phyloP scores from a whole-genome alignment of 2,888 invertebrate genomes.

The Dynastes grantii region DNA sequence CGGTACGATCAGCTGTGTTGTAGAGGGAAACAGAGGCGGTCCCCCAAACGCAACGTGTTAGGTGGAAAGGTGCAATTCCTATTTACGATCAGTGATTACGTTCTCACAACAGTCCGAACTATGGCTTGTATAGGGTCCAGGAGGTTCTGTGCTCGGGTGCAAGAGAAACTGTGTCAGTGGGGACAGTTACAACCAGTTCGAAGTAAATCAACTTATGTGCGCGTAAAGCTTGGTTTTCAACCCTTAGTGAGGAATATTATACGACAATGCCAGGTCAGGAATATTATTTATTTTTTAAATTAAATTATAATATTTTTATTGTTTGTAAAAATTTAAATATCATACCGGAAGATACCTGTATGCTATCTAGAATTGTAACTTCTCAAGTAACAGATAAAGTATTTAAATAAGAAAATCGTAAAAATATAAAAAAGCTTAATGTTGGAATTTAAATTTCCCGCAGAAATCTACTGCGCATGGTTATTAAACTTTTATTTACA shows the following conservation, averaged over 20 bases:
- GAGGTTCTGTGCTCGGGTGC: constrained; percentile 87
- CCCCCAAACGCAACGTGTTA: constrained; percentile 57
- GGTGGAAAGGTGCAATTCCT: constrained; percentile 61
- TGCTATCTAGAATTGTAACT: too few species aligned
- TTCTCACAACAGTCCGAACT: constrained; percentile 82
- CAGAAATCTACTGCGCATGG: constrained; percentile 28
- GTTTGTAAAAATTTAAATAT: too few species aligned
- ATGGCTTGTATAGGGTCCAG: constrained; percentile 89
- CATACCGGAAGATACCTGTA: too few species aligned
- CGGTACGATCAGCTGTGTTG: constrained; percentile 52
- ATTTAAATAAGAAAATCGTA: too few species aligned
- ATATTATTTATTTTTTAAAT: constrained; percentile 42
- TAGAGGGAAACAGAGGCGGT: constrained; percentile 51
- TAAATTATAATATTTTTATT: background rate
- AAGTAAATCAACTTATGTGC: constrained; percentile 79
- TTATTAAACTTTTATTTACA: background rate
- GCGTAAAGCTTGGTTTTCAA: constrained; percentile 79
- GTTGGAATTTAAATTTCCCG: constrained; percentile 35
- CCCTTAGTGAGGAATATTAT: constrained; percentile 68
- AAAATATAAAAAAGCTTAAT: background rate
- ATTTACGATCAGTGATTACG: constrained; percentile 57
- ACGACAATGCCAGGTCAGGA: constrained; percentile 70
- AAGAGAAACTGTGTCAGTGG: constrained; percentile 87
- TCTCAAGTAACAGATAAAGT: too few species aligned
- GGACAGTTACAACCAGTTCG: constrained; percentile 78